Base-by-base conservation (phyloP, 2,888 invertebrate genomes). In the Achlya flavicornis region DNA sequence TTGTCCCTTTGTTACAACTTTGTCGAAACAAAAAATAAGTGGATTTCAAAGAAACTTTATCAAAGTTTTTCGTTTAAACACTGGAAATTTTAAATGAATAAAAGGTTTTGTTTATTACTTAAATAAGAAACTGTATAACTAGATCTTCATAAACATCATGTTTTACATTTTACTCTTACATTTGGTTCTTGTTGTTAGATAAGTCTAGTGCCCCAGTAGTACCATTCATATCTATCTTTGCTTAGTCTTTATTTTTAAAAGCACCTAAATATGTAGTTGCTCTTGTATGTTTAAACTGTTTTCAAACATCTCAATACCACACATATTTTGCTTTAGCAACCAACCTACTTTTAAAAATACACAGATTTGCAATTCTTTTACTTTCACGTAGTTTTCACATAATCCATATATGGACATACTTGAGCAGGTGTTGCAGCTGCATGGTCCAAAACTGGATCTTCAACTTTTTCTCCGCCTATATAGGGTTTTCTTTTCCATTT, bases 1-100 rank as follows among this genome's bases (percentile, higher is more conserved):
- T 16, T 3, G 41, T 16, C 59, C 41, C 59, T 59, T 59, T 59
- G 59, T 59, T 59, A 38, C 26, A 41, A 59, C 12, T 59, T 41
- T 19, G 19, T 26, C 4, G 38, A 14, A 35, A 33, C n/a, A 38
- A 41, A 59, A 19, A 43, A 10, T 19, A 14, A 59, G 19, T 59
- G 19, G 8, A 38, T 59, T 35, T 16, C 33, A n/a, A 35, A 1
- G 33, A n/a, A 35, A 53, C 19, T 53, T 53, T 53, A n/a, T n/a
- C 7, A 53, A 53, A 10, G 10, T 53, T 8, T 53, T 53, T 53
- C 7, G 46, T n/a, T 46, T n/a, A n/a, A 46, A 46, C 14, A 16
- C 53, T 53, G 16, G 53, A 19, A 53, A 53, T 53, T n/a, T n/a
- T 0, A 16, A 48, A 48, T 48, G 12, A 12, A 41, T 41, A 41